A percentile compares a stretch with the other conserved stretches of the same genome.
Evolutionary conservation across 2,113 vertebrate species (phyloP).

Genomic region (Nicator chloris): DNA sequence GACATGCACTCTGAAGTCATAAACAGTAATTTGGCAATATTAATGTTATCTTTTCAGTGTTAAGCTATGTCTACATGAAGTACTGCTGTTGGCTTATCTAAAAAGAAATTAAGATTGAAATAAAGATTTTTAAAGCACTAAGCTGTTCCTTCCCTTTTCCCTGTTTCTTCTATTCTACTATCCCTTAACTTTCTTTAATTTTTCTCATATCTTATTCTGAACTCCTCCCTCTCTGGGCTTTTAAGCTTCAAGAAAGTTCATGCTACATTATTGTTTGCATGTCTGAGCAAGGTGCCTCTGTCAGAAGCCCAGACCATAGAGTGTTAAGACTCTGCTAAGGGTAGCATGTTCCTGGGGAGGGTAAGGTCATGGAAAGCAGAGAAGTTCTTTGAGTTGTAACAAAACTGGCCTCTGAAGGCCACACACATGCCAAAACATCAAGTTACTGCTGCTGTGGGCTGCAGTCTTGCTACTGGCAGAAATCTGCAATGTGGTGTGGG

Average conservation of each 20-base stretch:
- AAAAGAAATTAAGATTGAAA: not conserved
- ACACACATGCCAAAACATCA: not conserved
- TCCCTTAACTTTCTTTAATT: not conserved
- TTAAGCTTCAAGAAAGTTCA: not conserved
- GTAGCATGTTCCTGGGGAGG: not conserved
- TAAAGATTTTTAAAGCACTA: not conserved
- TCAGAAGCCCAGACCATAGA: not conserved
- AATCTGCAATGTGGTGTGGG: not conserved
- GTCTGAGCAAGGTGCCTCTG: not conserved
- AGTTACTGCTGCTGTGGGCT: not conserved
- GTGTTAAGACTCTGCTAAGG: not conserved
- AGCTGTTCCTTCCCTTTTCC: not conserved
- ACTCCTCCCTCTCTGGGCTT: not conserved
- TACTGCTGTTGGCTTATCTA: not conserved
- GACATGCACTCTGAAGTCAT: not conserved
- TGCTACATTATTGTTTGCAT: not conserved
- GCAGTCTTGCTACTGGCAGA: not conserved
- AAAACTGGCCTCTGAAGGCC: conserved; percentile 23
- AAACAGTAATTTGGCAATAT: conserved; percentile 5
- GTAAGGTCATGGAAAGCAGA: not conserved
- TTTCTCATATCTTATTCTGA: not conserved
- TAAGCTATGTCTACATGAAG: not conserved
- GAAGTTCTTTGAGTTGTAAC: not conserved
- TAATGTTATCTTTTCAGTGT: not conserved
- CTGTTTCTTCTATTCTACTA: not conserved